Conservation (phyloP, 2,797 vertebrate genomes). For the Jordanella pulchra region DNA sequence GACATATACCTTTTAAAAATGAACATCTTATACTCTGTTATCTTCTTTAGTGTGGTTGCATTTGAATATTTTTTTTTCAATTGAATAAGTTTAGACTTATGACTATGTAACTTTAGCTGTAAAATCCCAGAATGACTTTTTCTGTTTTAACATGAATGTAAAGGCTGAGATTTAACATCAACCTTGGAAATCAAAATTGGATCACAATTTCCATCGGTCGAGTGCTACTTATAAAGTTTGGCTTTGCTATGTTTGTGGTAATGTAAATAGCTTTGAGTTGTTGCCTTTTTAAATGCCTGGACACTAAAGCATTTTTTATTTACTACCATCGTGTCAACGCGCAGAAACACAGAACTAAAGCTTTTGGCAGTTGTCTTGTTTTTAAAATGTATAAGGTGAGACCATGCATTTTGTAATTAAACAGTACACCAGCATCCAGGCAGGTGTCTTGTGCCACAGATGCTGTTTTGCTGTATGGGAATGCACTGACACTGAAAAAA, state of each 20-base stretch:
- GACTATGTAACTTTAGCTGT: neutral
- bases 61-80: no score
- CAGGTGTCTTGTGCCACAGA: conserved; percentile 11
- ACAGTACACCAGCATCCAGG: neutral
- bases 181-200: conserved; percentile 39
- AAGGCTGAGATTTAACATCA: conserved; percentile 16
- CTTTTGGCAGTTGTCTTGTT: conserved; percentile 24
- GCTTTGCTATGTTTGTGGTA: conserved; percentile 44
- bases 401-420: conserved; percentile 19
- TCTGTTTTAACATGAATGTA: neutral
- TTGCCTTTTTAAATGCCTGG: conserved; percentile 30
- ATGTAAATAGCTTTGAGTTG: conserved; percentile 53
- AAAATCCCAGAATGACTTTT: neutral
- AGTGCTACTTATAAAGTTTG: conserved; percentile 47
- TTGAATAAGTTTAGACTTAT: neutral
- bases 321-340: conserved; percentile 16
- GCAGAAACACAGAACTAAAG: conserved; percentile 17
- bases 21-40: neutral
- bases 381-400: conserved; percentile 13
- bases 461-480: conserved; percentile 20
- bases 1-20: neutral
- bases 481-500: conserved; percentile 29
- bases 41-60: neutral
- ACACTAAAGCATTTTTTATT: conserved; percentile 37
- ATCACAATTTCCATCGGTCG: conserved; percentile 33